A percentile compares a stretch with the other conserved stretches of the same genome.
Conservation (phyloP, 2,113 vertebrate genomes). For the Micromys minutus region DNA sequence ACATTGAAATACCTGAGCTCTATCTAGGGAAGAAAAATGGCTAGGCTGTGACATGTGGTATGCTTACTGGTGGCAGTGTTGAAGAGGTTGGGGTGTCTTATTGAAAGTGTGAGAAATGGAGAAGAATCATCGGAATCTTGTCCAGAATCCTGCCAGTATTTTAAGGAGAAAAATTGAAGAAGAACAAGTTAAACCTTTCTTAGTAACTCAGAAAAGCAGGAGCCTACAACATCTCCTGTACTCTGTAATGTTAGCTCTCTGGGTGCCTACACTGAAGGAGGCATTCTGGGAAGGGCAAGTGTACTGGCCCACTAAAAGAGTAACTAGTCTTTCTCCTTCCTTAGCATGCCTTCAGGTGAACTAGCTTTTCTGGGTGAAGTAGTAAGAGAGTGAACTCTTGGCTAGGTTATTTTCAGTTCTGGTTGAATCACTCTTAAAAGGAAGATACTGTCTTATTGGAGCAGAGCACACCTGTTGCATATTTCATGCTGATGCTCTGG, state of each 20-base stretch:
- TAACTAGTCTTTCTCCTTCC: background rate
- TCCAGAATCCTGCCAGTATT: background rate
- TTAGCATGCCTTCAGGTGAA: background rate
- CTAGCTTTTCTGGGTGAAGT: background rate
- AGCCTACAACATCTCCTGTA: background rate
- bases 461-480: background rate
- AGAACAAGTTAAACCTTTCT: background rate
- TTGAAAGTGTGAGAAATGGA: background rate
- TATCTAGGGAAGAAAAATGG: background rate
- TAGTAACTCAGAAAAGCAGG: background rate
- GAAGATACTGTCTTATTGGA: background rate
- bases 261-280: background rate
- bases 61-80: background rate
- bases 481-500: background rate
- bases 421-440: background rate
- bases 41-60: background rate
- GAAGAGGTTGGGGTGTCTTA: background rate
- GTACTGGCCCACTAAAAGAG: background rate
- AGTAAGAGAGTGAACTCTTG: background rate
- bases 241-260: background rate
- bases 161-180: background rate
- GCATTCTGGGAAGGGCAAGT: background rate
- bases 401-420: background rate
- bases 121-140: background rate
- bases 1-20: background rate